Conservation (phyloP, 2,888 invertebrate genomes). For the Yponomeuta evonymella region DNA sequence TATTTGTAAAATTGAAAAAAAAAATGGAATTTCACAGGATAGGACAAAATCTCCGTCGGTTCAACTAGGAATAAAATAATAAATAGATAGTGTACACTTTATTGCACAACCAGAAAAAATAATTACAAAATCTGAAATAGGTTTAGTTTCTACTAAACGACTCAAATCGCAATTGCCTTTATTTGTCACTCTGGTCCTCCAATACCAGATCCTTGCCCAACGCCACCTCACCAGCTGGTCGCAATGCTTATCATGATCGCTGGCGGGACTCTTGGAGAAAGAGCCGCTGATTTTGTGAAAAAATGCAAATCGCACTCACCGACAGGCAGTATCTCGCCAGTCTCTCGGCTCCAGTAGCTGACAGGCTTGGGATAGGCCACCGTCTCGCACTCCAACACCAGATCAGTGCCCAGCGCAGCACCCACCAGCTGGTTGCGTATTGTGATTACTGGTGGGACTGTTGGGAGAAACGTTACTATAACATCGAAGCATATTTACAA, state of each 20-base stretch:
- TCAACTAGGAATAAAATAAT: too few species aligned
- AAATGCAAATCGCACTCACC: conserved; percentile 67
- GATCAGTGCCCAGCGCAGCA: conserved; percentile 82
- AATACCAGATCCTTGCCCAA: too few species aligned
- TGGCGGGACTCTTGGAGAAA: conserved; percentile 75
- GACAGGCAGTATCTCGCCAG: conserved; percentile 84
- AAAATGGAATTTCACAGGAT: too few species aligned
- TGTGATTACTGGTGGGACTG: conserved; percentile 91
- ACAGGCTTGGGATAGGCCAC: conserved; percentile 91
- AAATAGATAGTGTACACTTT: too few species aligned
- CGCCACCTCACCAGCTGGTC: conserved; percentile 76
- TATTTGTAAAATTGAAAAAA: too few species aligned
- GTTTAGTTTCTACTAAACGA: too few species aligned
- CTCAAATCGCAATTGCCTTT: too few species aligned
- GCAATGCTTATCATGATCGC: conserved; percentile 85
- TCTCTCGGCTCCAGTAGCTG: conserved; percentile 89
- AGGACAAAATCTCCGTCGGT: too few species aligned
- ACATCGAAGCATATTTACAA: too few species aligned
- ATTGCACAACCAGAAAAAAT: too few species aligned
- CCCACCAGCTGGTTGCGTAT: conserved; percentile 90
- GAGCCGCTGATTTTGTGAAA: too few species aligned
- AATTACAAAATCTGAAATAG: too few species aligned
- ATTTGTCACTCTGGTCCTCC: conserved; percentile 69
- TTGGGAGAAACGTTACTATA: not conserved
- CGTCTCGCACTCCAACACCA: conserved; percentile 87